Percentiles rank a stretch among this genome's conserved stretches.
These are phyloP conservation scores for Macroglossus sobrinus DNA, from an alignment of 2,113 vertebrate species.

Conservation along the genomic window DNA sequence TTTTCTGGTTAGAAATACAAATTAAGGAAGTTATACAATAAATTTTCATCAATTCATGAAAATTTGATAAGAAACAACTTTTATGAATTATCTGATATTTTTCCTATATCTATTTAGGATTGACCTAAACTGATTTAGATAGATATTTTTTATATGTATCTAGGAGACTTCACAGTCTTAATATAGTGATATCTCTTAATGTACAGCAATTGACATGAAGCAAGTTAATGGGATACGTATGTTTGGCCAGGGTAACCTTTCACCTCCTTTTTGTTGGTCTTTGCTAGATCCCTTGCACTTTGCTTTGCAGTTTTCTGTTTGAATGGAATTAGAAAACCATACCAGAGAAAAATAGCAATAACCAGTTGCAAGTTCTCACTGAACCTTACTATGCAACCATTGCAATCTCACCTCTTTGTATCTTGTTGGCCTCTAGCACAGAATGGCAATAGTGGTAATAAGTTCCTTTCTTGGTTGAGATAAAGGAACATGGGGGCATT, in stretches of 20 bases:
- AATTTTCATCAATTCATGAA: background rate
- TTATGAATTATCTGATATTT: conserved; percentile 15
- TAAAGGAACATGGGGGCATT: background rate
- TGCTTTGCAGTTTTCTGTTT: background rate
- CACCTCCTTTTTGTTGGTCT: background rate
- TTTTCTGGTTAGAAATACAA: conserved; percentile 40
- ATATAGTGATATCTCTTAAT: background rate
- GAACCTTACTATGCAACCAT: background rate
- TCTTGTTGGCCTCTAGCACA: background rate
- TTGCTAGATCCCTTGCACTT: background rate
- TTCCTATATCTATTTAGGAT: background rate
- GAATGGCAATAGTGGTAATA: background rate
- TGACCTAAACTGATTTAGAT: background rate
- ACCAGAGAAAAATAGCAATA: background rate
- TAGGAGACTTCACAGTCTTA: background rate
- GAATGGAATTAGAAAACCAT: background rate
- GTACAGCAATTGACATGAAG: background rate
- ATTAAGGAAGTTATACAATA: background rate
- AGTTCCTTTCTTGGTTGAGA: background rate
- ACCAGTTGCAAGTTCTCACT: background rate
- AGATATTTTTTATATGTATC: background rate
- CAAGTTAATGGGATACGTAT: background rate
- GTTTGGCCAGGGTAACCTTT: background rate
- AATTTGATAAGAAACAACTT: background rate
- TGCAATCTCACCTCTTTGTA: background rate